Base-by-base conservation (phyloP, 1,140 invertebrate genomes). In the Homarus americanus region DNA sequence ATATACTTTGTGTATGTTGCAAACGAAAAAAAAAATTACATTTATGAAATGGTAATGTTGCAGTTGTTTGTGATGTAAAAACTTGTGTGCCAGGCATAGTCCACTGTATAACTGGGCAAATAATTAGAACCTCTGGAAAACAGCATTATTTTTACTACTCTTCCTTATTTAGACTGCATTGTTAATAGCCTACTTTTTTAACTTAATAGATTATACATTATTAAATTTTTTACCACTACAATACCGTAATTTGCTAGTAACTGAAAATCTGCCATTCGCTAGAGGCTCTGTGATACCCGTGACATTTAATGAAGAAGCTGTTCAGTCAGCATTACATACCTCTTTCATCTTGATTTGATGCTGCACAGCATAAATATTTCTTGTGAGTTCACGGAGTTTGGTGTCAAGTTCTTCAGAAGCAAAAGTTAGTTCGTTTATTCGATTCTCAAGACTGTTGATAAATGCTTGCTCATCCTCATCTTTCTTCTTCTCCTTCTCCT, bases 401-500 rank as follows among this genome's bases (percentile, higher is more conserved):
- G 87, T 89, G 44, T 89, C 87, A 44, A 89, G 76, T n/a, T 89
- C 87, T 73, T 89, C 87, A 49, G 38, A 53, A 24, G 87, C 78
- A 72, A 89, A 89, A 5, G 87, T 73, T 24, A 89, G 49, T 72
- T 89, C 87, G 82, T 89, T 89, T 34, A 89, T 89, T 28, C 87
- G 78, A 36, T 75, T 36, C 34, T 89, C 87, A 20, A 89, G 66
- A 24, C 41, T 82, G 44, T 75, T 75, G 40, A 89, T 89, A 41
- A 89, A 82, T 1, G 53, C 87, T 73, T 63, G 66, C 40, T 89
- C 87, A 1, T 32, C 38, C 32, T 89, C 78, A 34, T 89, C 87
- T 53, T 89, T 89, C 34, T 89, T 89, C 36, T 79, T 82, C 17
- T 89, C 87, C 66, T 89, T 89, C 66, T 89, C 87, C 66, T 89